phyloP scores from a whole-genome alignment of 1,140 invertebrate species.

The Palaemon carinicauda region DNA sequence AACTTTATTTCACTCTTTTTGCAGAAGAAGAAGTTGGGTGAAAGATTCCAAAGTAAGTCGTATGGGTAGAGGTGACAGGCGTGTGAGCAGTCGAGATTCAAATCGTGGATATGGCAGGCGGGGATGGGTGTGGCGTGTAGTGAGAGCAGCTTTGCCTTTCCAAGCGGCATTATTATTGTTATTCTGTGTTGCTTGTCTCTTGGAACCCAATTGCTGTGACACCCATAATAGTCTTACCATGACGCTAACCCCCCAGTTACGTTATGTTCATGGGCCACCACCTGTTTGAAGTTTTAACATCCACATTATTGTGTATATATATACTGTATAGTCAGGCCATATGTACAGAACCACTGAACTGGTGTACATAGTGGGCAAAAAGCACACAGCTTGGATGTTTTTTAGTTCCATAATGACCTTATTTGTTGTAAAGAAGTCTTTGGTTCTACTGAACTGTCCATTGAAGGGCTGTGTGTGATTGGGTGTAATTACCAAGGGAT shows the following conservation, averaged over 20 bases:
- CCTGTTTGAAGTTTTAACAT: constrained; percentile 72
- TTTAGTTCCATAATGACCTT: no score
- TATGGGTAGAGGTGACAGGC: constrained; percentile 64
- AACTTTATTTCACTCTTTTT: constrained; percentile 6
- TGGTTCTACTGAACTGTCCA: no score
- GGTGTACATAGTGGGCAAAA: constrained; percentile 42
- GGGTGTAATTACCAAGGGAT: no score
- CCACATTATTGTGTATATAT: neutral
- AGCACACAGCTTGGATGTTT: neutral
- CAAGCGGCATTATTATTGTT: constrained; percentile 83
- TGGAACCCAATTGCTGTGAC: constrained; percentile 84
- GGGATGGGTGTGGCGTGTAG: constrained; percentile 78
- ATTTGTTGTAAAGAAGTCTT: no score
- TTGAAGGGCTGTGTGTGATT: no score
- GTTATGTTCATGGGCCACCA: constrained; percentile 84
- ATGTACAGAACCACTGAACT: constrained; percentile 50
- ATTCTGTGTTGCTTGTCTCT: constrained; percentile 80
- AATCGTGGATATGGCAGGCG: constrained; percentile 64
- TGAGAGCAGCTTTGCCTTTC: constrained; percentile 80
- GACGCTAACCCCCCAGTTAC: constrained; percentile 82
- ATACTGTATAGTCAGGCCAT: neutral
- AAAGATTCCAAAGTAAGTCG: constrained; percentile 42
- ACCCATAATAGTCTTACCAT: constrained; percentile 82
- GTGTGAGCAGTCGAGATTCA: constrained; percentile 62
- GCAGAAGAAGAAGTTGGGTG: constrained; percentile 48